Percentiles rank a stretch among this genome's conserved stretches.
phyloP scores from a whole-genome alignment of 30 jellyfish, hydroid and myxozoan species.

The Nemopilema nomurai region DNA sequence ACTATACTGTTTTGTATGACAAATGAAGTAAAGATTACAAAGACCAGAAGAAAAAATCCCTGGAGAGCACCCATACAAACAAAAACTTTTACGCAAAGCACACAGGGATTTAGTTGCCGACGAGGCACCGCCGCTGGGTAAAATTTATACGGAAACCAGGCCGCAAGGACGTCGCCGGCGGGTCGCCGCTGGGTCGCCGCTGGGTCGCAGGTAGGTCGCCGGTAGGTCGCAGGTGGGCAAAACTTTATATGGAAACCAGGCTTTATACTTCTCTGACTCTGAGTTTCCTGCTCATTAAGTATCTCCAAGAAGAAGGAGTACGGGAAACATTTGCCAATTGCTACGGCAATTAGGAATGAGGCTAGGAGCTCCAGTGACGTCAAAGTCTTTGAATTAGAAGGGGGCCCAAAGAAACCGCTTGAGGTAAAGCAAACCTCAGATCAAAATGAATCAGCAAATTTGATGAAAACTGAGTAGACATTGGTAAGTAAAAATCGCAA shows the following conservation, averaged over 20 bases:
- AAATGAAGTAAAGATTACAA: background rate
- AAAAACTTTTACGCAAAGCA: no score
- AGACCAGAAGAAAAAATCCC: background rate
- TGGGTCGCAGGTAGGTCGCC: background rate
- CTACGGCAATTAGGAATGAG: background rate
- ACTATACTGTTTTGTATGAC: no score
- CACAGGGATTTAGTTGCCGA: no score
- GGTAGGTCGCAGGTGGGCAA: background rate
- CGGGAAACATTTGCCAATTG: background rate
- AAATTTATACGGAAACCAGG: background rate
- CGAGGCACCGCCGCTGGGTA: background rate
- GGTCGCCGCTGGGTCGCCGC: background rate
- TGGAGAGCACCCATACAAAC: background rate
- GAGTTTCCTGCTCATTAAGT: no score
- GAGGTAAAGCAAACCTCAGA: background rate
- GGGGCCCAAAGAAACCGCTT: background rate
- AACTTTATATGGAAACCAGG: no score
- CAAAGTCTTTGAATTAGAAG: background rate
- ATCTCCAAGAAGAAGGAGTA: background rate
- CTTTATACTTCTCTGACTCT: no score
- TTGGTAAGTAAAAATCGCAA: no score
- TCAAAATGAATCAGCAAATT: background rate
- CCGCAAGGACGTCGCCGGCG: background rate
- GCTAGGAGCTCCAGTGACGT: background rate
- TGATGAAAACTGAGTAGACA: background rate